phyloP scores from a whole-genome alignment of 2,113 vertebrate species.

The Sylvietta virens region DNA sequence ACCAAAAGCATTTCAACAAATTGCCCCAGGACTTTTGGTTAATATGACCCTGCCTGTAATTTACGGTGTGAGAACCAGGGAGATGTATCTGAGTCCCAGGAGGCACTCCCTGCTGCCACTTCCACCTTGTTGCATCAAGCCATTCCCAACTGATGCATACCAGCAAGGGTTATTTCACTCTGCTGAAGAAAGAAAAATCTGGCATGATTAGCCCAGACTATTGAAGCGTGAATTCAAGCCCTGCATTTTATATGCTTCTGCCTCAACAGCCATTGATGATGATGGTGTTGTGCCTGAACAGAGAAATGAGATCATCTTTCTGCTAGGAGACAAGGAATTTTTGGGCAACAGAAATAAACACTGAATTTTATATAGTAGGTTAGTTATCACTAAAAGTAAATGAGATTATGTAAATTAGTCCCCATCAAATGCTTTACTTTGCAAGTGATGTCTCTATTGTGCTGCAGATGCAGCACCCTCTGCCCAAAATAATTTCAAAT shows the following conservation, averaged over 20 bases:
- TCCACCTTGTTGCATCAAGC: neutral
- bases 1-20: neutral
- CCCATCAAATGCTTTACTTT: neutral
- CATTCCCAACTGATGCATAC: neutral
- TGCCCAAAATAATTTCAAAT: neutral
- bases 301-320: neutral
- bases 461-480: neutral
- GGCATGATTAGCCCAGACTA: neutral
- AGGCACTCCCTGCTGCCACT: neutral
- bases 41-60: neutral
- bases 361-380: neutral
- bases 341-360: neutral
- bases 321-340: neutral
- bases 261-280: neutral
- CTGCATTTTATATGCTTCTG: conserved; percentile 3
- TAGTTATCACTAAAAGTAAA: neutral
- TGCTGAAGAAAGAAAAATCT: neutral
- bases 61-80: neutral
- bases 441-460: neutral
- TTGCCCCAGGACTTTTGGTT: neutral
- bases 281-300: neutral
- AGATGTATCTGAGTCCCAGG: neutral
- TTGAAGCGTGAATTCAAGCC: neutral
- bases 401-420: neutral
- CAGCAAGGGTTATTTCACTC: neutral